These are phyloP conservation scores for Acanthaster planci DNA, from an alignment of 35 echinoderm and acorn worm species.

Conservation along the genomic window DNA sequence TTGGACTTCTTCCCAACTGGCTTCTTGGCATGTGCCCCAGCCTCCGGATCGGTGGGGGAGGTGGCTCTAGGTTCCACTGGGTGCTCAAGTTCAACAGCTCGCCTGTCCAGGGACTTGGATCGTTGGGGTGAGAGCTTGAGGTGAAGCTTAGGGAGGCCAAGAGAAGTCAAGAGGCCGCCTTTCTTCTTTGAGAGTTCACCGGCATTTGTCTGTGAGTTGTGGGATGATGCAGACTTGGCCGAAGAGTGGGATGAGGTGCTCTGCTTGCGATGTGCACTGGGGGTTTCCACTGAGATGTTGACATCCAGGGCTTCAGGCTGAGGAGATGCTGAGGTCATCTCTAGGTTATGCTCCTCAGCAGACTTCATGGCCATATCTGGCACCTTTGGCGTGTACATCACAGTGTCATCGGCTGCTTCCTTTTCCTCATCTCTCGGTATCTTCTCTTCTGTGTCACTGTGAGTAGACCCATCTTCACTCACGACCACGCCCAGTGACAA, in stretches of 20 bases:
- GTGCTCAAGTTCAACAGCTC: background rate
- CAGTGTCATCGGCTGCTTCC: background rate
- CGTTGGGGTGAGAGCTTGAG: slow-evolving; percentile 24
- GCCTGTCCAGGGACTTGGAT: background rate
- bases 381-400: background rate
- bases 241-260: slow-evolving; percentile 5
- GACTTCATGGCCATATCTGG: background rate
- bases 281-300: background rate
- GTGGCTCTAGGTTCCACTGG: background rate
- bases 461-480: slow-evolving; percentile 29
- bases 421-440: background rate
- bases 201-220: slow-evolving; percentile 29
- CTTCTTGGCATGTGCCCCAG: background rate
- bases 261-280: background rate
- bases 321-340: background rate
- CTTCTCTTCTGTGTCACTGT: slow-evolving; percentile 39
- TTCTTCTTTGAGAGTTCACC: slow-evolving; percentile 27
- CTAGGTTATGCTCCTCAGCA: background rate
- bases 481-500: slow-evolving; percentile 1
- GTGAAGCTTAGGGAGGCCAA: slow-evolving; percentile 39
- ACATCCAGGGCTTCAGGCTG: slow-evolving; percentile 14
- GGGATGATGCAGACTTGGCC: slow-evolving; percentile 14
- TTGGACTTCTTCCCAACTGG: background rate
- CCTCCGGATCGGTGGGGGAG: background rate
- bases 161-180: slow-evolving; percentile 34